Evolutionary conservation across 2,113 vertebrate species (phyloP).

Genomic region (Regulus satrapa): DNA sequence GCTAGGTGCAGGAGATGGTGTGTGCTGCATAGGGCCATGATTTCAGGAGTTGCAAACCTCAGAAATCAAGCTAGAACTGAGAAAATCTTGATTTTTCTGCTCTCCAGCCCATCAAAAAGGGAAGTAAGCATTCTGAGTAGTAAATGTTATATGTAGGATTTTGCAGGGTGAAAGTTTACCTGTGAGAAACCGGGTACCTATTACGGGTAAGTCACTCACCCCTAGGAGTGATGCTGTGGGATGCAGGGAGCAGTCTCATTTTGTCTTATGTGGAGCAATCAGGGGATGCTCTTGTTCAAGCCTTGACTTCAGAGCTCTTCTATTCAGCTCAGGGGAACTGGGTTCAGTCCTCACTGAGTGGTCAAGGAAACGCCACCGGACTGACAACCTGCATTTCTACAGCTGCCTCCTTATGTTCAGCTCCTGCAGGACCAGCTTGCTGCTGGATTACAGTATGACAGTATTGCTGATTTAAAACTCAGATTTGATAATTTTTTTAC

Average conservation of each 20-base stretch:
- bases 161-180: neutral
- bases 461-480: neutral
- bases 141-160: neutral
- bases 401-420: neutral
- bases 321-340: neutral
- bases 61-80: neutral
- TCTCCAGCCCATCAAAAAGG: neutral
- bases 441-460: neutral
- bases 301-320: neutral
- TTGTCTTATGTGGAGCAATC: fast-evolving
- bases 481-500: neutral
- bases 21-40: neutral
- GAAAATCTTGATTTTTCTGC: neutral
- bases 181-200: neutral
- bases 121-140: neutral
- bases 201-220: neutral
- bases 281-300: neutral
- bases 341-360: neutral
- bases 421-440: neutral
- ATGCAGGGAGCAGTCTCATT: neutral
- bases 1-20: neutral
- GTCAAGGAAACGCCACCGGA: fast-evolving
- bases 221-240: neutral
- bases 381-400: neutral
- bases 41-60: neutral